phyloP scores from a whole-genome alignment of 2,888 invertebrate genomes.

The Patella caerulea region DNA sequence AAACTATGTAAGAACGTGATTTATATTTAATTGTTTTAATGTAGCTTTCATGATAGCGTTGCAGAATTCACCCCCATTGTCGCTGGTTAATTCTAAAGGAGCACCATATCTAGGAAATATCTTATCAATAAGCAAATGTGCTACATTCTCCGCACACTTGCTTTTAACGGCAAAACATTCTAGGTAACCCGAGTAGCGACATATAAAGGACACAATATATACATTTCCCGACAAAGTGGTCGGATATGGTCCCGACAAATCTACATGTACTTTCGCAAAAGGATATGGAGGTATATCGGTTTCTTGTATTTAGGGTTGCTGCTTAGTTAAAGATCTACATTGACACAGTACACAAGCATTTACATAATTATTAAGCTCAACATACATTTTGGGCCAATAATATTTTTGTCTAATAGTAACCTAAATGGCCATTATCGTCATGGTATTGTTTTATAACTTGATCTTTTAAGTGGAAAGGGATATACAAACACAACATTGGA shows the following conservation, averaged over 20 bases:
- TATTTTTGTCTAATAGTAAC: conserved; percentile 20
- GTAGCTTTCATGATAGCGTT: conserved; percentile 25
- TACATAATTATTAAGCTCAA: conserved; percentile 14
- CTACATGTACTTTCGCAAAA: conserved; percentile 18
- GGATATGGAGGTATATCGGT: conserved; percentile 20
- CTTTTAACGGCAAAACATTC: conserved; percentile 32
- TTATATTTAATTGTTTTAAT: conserved; percentile 20
- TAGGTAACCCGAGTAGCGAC: conserved; percentile 19
- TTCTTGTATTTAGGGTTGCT: neutral
- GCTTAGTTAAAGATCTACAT: conserved; percentile 6
- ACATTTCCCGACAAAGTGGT: conserved; percentile 24
- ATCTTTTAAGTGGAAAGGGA: neutral
- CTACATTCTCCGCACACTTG: conserved; percentile 16
- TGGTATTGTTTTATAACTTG: conserved; percentile 14
- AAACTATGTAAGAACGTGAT: conserved; percentile 21
- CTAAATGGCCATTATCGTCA: conserved; percentile 13
- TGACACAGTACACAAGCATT: conserved; percentile 16
- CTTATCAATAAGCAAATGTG: neutral
- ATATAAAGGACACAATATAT: conserved; percentile 17
- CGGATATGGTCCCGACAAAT: conserved; percentile 30
- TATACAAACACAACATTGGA: neutral
- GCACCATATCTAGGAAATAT: conserved; percentile 17
- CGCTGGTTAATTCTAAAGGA: conserved; percentile 29
- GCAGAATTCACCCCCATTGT: conserved; percentile 30
- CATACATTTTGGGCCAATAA: conserved; percentile 22